phyloP scores from a whole-genome alignment of 2,113 vertebrate species.

The Oryzias celebensis region DNA sequence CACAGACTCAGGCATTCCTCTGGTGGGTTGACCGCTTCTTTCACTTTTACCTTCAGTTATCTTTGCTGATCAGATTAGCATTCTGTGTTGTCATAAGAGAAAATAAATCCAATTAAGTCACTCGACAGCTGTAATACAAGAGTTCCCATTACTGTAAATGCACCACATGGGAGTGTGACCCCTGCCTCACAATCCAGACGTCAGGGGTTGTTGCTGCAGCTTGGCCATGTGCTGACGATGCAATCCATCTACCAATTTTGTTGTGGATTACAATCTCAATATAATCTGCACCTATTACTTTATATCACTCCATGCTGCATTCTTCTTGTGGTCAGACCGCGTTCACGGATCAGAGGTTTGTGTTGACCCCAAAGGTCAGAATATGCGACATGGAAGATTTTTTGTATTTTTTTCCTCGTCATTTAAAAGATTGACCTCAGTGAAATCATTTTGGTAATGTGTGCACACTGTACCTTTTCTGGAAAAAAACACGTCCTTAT shows the following conservation, averaged over 20 bases:
- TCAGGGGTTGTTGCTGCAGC: conserved; percentile 32
- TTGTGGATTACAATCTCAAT: conserved; percentile 59
- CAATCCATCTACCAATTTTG: conserved; percentile 48
- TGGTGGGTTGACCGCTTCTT: conserved; percentile 23
- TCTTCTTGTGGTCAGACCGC: conserved; percentile 49
- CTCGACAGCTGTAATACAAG: too few relatives aligned
- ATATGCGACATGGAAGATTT: too few relatives aligned
- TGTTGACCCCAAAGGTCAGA: not conserved
- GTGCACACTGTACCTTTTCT: not conserved
- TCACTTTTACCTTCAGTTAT: conserved; percentile 12
- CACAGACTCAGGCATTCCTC: conserved; percentile 21
- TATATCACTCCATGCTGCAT: conserved; percentile 33
- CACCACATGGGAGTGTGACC: conserved; percentile 10
- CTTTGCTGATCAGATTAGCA: too few relatives aligned
- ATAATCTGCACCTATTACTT: conserved; percentile 60
- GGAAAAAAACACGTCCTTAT: not conserved
- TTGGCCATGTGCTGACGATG: conserved; percentile 53
- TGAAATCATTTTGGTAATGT: too few relatives aligned
- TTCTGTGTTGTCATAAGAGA: too few relatives aligned
- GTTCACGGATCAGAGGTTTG: not conserved
- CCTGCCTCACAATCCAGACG: conserved; percentile 28
- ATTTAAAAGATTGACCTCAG: too few relatives aligned
- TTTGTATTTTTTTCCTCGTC: too few relatives aligned
- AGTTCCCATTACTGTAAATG: too few relatives aligned
- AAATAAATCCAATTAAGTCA: too few relatives aligned